Evolutionary conservation across 2,113 vertebrate genomes (phyloP), one percentile per base, ranked within the genome.

Genomic region (Aspidoscelis tigris): DNA sequence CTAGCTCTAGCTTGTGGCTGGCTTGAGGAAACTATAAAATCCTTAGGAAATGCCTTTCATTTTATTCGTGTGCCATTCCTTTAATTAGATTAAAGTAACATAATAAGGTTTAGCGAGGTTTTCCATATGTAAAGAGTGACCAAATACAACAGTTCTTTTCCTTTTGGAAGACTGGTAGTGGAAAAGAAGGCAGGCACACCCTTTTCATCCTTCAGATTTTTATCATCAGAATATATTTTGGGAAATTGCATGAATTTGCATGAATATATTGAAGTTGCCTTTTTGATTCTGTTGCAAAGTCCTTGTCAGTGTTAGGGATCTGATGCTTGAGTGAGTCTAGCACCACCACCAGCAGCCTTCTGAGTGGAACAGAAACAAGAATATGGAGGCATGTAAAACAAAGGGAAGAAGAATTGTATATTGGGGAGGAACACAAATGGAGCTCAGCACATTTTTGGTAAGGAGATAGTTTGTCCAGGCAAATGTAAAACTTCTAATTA

Each of bases 41-140:
- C 70, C 79, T 79, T 76, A 84, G 83, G 83, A 84, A 84, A 84
- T 79, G 21, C 69, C 76, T 79, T 84, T 78, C 76, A 84, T 79
- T 79, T 84, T 84, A 84, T 84, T 79, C 83, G 72, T 12, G 26
- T 79, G 83, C 55, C 72, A 79, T 84, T 66, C 76, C 76, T 84
- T 84, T 79, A 79, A 84, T 73, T 84, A 79, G 83, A 84, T 84
- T 84, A 84, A 84, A 84, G 69, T 79, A 79, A 66, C 47, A 79
- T 73, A 73, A 79, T 64, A 84, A 33, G 53, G 58, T 72, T 79
- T 65, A 74, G 76, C 43, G 73, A 74, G 76, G 20, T 79, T 84
- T 73, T 72, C 76, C 69, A 84, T 84, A 26, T 65, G 43, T 79
- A 78, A 78, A 78, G 43, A 73, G 44, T 79, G 69, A 26, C 55